These are phyloP conservation scores for Riparia riparia DNA, from an alignment of 2,113 vertebrate species.

Conservation along the genomic window DNA sequence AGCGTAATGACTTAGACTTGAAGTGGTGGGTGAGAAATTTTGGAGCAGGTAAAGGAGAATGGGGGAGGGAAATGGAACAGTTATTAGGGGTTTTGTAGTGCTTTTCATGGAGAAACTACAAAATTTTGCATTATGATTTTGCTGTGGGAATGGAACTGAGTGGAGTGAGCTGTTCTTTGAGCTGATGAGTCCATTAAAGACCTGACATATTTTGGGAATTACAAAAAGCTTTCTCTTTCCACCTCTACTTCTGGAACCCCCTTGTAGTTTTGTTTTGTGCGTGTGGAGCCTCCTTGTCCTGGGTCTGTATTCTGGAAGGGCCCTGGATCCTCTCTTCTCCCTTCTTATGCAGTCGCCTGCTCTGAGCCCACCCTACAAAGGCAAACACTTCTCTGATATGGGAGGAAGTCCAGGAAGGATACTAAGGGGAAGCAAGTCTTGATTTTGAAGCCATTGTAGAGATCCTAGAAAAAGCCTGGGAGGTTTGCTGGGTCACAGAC, in stretches of 20 bases:
- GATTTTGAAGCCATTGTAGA: neutral
- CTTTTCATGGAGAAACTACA: neutral
- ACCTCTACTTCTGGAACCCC: neutral
- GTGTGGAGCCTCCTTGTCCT: neutral
- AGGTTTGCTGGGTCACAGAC: neutral
- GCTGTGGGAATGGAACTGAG: neutral
- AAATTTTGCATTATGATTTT: neutral
- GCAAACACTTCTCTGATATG: neutral
- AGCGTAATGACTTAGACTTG: conserved; percentile 52
- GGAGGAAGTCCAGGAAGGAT: neutral
- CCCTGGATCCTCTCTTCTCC: neutral
- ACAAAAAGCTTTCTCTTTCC: neutral
- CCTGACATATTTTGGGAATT: neutral
- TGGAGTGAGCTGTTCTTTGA: neutral
- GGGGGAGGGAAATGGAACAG: neutral
- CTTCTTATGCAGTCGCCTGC: neutral
- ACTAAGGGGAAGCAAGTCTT: neutral
- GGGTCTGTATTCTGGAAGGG: neutral
- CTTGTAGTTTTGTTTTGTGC: neutral
- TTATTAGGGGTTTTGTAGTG: rapidly evolving
- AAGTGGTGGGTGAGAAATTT: conserved; percentile 49
- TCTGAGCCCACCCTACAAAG: neutral
- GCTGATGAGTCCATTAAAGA: neutral
- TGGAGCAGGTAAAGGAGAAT: conserved; percentile 32
- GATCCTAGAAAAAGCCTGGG: neutral